A percentile compares a stretch with the other conserved stretches of the same genome.
Evolutionary conservation across 2,888 invertebrate genomes (phyloP).

Genomic region (Andrena marginata): DNA sequence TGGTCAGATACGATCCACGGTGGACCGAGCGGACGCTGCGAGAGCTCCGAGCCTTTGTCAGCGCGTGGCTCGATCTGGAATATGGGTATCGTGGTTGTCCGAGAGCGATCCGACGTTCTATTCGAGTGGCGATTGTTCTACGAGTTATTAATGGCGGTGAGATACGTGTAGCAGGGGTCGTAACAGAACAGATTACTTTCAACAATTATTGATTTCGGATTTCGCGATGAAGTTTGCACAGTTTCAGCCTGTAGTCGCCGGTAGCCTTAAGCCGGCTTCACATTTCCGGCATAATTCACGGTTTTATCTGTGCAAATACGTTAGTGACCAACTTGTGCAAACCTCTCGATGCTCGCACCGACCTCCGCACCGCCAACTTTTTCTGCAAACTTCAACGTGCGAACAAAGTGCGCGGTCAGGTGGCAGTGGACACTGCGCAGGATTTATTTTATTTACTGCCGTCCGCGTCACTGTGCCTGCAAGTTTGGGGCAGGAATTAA

Average conservation of each 20-base stretch:
- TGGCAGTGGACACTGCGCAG: neutral
- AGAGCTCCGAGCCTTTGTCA: constrained; percentile 18
- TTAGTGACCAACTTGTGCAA: neutral
- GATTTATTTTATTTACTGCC: constrained; percentile 48
- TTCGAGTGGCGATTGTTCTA: neutral
- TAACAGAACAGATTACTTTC: neutral
- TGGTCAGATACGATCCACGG: constrained; percentile 21
- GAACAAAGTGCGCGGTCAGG: neutral
- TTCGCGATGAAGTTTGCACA: neutral
- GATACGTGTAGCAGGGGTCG: neutral
- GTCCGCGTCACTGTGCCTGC: neutral
- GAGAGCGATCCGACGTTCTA: neutral
- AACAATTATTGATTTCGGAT: neutral
- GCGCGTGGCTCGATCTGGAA: constrained; percentile 4
- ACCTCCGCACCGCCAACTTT: neutral
- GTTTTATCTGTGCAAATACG: constrained; percentile 23
- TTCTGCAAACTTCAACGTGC: constrained; percentile 3
- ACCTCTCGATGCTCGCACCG: neutral
- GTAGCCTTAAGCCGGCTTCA: constrained; percentile 7
- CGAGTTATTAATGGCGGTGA: neutral
- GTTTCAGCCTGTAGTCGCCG: too few species aligned
- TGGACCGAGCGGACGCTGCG: constrained; percentile 6
- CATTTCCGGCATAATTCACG: constrained; percentile 7
- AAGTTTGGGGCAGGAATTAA: constrained; percentile 41
- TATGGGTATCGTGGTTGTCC: neutral